Base-by-base conservation (phyloP, 2,888 invertebrate genomes). In the Cephus pulcher region DNA sequence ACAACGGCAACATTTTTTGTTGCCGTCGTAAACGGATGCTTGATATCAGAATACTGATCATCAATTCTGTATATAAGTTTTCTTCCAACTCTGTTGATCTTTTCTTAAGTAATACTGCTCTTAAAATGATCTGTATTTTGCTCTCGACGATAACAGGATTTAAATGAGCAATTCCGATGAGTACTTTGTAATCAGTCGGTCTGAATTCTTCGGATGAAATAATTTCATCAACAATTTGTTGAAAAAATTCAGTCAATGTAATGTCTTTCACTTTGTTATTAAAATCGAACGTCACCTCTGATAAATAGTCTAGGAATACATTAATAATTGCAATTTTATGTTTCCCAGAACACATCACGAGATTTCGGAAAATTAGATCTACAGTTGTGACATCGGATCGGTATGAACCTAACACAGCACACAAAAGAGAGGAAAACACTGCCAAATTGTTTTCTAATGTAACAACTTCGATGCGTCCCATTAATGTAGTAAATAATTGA, bases 81-180 rank as follows among this genome's bases (percentile, higher is more conserved):
- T 84, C 71, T 34, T 85, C 85, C 32, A 78, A 69, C 32, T 84
- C 76, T 23, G 73, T 37, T 37, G 76, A 70, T 76, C 80, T 84
- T 75, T 80, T 76, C 77, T 80, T 79, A n/a, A 85, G 69, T 37
- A 90, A 79, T 75, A 88, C 79, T 81, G 81, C 87, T 75, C 79
- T 82, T 4, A 90, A 79, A 70, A 90, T 85, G n/a, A 74, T 78
- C 68, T 86, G 83, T 32, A 86, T 82, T 69, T 85, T 86, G 30
- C 80, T 85, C 78, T 90, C 90, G 37, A 90, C 80, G 34, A 90
- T 81, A 3, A 89, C 75, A 75, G 90, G 89, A 87, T 91, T 91
- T 3, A 89, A 82, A 76, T 82, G 79, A 9, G 87, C 82, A 69
- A 91, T 84, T 40, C 80, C 81, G 40, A 78, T 75, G 1, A 91